Conservation (phyloP, 2,888 invertebrate genomes). For the Caenorhabditis sinica region DNA sequence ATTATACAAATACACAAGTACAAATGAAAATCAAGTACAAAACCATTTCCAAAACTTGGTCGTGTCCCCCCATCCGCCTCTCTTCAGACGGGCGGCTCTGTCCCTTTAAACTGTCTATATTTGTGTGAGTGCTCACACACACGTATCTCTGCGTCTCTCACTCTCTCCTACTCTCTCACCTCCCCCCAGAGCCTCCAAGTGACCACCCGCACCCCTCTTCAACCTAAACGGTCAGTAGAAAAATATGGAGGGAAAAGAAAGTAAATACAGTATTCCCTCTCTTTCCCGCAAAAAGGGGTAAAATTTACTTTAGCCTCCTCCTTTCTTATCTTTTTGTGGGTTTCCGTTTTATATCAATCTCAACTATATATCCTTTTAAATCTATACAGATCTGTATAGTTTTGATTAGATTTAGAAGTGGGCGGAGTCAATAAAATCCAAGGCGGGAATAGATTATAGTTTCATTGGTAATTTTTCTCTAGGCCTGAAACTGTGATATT, state of each 20-base stretch:
- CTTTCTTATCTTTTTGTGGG: background rate
- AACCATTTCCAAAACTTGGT: no score
- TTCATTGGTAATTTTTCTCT: no score
- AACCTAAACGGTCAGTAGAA: conserved; percentile 17
- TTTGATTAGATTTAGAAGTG: background rate
- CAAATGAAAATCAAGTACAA: background rate
- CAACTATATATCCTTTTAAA: conserved; percentile 8
- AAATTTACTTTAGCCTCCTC: conserved; percentile 13
- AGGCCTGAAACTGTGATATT: no score
- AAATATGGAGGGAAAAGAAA: background rate
- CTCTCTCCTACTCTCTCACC: background rate
- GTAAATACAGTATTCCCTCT: conserved; percentile 48
- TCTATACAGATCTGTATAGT: background rate
- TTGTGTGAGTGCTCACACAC: conserved; percentile 42
- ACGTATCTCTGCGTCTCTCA: conserved; percentile 44
- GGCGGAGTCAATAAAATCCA: conserved; percentile 12
- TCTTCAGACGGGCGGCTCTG: background rate
- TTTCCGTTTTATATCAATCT: no score
- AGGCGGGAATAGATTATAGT: no score
- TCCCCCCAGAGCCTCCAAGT: conserved; percentile 5
- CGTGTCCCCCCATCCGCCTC: background rate
- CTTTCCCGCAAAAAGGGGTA: background rate
- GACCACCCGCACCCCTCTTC: conserved; percentile 53
- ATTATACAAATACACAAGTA: no score
- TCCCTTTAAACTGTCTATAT: conserved; percentile 46